Conservation (phyloP, 2,113 vertebrate genomes). For the Cavia porcellus region DNA sequence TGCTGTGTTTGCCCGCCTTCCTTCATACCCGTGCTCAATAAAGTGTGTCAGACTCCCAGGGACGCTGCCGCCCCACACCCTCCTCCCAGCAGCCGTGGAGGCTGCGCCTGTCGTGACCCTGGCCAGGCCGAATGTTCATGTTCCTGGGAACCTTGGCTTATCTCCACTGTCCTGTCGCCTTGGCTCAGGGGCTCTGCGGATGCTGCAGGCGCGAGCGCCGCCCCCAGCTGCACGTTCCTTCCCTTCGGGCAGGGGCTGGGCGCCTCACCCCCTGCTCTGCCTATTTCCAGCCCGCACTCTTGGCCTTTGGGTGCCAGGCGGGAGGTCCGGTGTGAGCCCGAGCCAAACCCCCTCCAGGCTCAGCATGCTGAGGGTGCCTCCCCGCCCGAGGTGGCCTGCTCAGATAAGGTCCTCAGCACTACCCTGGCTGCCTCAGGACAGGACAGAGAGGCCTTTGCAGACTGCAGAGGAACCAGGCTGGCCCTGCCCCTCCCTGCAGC, state of each 20-base stretch:
- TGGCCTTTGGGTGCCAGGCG: not conserved
- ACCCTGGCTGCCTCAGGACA: not conserved
- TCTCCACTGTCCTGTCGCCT: constrained; percentile 55
- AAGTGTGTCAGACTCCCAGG: constrained; percentile 67
- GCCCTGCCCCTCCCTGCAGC: no score
- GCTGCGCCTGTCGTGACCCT: constrained; percentile 22
- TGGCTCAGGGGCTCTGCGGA: not conserved
- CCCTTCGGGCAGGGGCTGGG: not conserved
- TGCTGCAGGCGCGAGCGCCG: accelerated
- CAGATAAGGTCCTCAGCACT: not conserved
- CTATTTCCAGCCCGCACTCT: constrained; percentile 61
- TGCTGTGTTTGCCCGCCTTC: constrained; percentile 50
- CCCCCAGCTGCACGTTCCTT: not conserved
- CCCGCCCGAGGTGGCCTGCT: not conserved
- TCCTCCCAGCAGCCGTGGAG: not conserved
- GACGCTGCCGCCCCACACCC: not conserved
- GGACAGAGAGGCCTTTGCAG: not conserved
- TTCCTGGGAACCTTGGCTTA: constrained; percentile 68
- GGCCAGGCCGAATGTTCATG: not conserved
- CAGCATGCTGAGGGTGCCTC: no score
- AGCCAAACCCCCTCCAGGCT: no score
- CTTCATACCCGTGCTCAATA: constrained; percentile 72
- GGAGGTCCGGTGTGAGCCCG: no score
- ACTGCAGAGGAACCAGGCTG: no score
- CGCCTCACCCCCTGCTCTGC: not conserved